Conservation (phyloP, 2,888 invertebrate genomes). For the Caenorhabditis sp. region DNA sequence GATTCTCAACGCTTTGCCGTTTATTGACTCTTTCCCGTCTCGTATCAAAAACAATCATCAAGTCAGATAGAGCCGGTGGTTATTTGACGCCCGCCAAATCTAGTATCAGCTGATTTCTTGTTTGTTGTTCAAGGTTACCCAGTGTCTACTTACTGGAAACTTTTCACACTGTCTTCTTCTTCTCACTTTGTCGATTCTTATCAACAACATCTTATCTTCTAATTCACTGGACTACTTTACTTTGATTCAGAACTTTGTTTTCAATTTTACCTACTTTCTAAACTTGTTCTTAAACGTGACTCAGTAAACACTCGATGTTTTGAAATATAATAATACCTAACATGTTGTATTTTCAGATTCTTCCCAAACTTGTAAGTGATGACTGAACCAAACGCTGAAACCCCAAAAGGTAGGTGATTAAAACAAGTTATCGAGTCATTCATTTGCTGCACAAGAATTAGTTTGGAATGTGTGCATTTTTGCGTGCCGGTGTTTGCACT, state of each 20-base stretch:
- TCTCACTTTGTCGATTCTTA: not conserved
- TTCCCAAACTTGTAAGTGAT: conserved; percentile 8
- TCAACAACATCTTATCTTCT: not conserved
- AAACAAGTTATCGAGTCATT: not conserved
- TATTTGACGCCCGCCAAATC: not conserved
- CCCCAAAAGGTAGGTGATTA: conserved; percentile 30
- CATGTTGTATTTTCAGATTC: conserved; percentile 2
- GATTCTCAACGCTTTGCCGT: conserved; percentile 10
- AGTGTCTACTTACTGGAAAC: not conserved
- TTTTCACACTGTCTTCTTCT: conserved; percentile 5
- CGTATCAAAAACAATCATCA: conserved; percentile 31
- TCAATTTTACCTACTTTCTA: not conserved
- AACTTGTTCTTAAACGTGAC: too few relatives aligned
- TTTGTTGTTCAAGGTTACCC: conserved; percentile 7
- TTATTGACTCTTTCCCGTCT: conserved; percentile 17
- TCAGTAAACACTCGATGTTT: too few relatives aligned
- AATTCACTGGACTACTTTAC: not conserved
- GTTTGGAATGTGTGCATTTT: conserved; percentile 15
- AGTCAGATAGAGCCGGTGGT: not conserved
- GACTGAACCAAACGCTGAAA: conserved; percentile 22
- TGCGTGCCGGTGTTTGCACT: conserved; percentile 43
- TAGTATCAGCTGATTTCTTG: conserved; percentile 17
- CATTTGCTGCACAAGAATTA: not conserved
- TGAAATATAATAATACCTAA: too few relatives aligned
- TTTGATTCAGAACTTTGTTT: not conserved